Percentiles rank a stretch among this genome's conserved stretches.
Evolutionary conservation across 1,140 invertebrate species (phyloP).

Genomic region (Nasonia giraulti): DNA sequence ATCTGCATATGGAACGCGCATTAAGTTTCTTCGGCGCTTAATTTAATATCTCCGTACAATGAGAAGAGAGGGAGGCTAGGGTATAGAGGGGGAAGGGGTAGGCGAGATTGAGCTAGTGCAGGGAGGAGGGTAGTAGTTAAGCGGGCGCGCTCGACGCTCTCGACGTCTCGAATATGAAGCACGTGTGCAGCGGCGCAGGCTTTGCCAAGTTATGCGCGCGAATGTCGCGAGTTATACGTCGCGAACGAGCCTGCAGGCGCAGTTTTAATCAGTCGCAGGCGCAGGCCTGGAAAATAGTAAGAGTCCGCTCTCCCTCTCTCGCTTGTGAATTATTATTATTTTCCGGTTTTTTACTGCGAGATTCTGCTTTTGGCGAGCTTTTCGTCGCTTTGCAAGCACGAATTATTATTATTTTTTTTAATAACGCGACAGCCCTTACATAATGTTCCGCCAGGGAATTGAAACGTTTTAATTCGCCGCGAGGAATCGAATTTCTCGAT

Average conservation of each 20-base stretch:
- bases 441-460: constrained; percentile 17
- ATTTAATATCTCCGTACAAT: constrained; percentile 67
- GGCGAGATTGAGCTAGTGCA: constrained; percentile 8
- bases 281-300: not conserved
- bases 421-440: no score
- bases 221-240: constrained; percentile 41
- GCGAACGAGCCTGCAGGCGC: not conserved
- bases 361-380: not conserved
- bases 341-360: not conserved
- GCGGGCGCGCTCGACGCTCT: constrained; percentile 19
- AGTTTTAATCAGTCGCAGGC: constrained; percentile 43
- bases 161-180: constrained; percentile 54
- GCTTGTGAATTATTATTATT: constrained; percentile 14
- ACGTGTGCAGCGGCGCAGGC: constrained; percentile 20
- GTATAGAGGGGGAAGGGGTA: constrained; percentile 17
- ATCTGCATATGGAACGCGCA: constrained; percentile 72
- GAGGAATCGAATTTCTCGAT: constrained; percentile 41
- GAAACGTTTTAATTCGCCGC: constrained; percentile 45
- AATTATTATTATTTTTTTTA: no score
- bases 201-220: constrained; percentile 33
- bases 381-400: not conserved
- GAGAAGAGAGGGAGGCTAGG: constrained; percentile 46
- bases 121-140: constrained; percentile 43
- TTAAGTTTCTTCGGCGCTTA: constrained; percentile 72
- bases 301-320: not conserved